phyloP scores from a whole-genome alignment of 2,113 vertebrate species.

The Variabilichromis moorii region DNA sequence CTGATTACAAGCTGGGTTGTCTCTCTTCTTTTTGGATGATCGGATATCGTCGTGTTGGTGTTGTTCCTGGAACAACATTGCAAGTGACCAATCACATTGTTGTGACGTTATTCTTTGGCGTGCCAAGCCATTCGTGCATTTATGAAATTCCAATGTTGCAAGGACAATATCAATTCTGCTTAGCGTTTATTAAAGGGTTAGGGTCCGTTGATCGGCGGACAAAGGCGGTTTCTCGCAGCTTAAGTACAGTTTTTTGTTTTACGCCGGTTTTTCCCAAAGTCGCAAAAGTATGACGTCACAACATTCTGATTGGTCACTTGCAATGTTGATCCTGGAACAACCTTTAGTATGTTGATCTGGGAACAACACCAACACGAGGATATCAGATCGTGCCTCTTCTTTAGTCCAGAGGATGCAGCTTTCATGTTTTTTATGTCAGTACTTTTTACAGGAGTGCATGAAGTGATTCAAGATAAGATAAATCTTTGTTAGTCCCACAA shows the following conservation, averaged over 20 bases:
- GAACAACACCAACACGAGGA: no score
- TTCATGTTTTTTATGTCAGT: neutral
- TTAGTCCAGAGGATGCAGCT: neutral
- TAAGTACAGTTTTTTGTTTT: no score
- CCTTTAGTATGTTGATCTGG: no score
- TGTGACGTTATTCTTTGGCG: neutral
- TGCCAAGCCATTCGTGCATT: rapidly evolving
- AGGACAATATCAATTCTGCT: neutral
- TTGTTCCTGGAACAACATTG: neutral
- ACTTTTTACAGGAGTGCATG: rapidly evolving
- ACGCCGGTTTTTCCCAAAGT: neutral
- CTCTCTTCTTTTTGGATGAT: neutral
- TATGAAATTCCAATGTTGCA: neutral
- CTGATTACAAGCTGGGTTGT: neutral
- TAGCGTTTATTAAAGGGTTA: rapidly evolving
- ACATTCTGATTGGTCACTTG: no score
- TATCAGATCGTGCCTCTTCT: neutral
- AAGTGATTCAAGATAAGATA: neutral
- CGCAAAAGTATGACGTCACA: rapidly evolving
- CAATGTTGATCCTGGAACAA: no score
- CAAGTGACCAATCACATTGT: neutral
- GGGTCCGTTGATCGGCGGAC: neutral
- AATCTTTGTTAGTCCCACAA: neutral
- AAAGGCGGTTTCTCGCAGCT: rapidly evolving
- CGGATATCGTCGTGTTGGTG: neutral